Conservation (phyloP, 2,797 vertebrate species). For the Miichthys miiuy region DNA sequence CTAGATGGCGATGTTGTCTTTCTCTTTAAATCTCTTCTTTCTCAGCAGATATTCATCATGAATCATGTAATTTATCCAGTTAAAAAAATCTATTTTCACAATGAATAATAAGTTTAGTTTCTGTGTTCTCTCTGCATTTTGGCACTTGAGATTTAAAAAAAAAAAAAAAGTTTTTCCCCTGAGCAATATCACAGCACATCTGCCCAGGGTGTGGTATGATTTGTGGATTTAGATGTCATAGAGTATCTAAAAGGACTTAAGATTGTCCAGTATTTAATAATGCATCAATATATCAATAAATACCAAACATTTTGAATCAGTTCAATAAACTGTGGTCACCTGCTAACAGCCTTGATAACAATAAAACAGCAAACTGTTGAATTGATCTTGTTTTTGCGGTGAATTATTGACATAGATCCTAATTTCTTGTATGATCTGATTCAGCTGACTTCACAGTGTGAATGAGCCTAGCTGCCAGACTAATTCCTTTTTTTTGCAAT, state of each 20-base stretch:
- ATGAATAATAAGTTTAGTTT: not conserved
- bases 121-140: not conserved
- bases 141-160: not conserved
- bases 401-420: not conserved
- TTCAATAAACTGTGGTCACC: not conserved
- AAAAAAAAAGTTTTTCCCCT: slow-evolving; percentile 27
- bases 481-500: not conserved
- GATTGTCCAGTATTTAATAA: not conserved
- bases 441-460: not conserved
- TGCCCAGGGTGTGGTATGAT: slow-evolving; percentile 41
- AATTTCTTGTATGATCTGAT: not conserved
- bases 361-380: not conserved
- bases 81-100: not conserved
- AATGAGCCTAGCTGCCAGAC: not conserved
- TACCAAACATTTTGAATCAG: not conserved
- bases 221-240: slow-evolving; percentile 34
- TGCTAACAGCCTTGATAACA: not conserved
- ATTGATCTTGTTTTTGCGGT: not conserved
- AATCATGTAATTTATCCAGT: not conserved
- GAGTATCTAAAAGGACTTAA: not conserved
- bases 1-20: slow-evolving; percentile 72
- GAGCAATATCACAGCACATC: slow-evolving; percentile 36
- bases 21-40: not conserved
- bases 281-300: not conserved
- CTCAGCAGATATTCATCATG: too few species aligned